phyloP scores from a whole-genome alignment of 2,888 invertebrate species.

The Xestobium rufovillosum region DNA sequence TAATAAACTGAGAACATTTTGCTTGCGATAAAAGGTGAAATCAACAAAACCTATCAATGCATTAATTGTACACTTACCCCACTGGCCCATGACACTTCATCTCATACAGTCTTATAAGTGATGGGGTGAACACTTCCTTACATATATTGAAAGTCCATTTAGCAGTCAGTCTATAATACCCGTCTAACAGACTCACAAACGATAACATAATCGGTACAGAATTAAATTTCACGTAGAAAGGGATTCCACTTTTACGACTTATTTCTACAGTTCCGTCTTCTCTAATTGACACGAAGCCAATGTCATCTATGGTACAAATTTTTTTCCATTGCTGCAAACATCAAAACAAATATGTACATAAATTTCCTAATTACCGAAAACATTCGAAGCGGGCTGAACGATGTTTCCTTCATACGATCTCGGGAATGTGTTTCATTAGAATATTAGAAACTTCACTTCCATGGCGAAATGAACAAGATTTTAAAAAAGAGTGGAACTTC shows the following conservation, averaged over 20 bases:
- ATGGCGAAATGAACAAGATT: too few species aligned
- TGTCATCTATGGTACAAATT: conserved; percentile 73
- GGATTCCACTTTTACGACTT: conserved; percentile 68
- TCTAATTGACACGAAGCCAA: conserved; percentile 73
- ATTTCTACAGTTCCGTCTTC: conserved; percentile 67
- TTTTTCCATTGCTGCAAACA: conserved; percentile 58
- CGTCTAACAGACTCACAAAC: conserved; percentile 75
- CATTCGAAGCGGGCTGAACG: too few species aligned
- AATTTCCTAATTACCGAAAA: neutral
- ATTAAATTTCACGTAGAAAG: conserved; percentile 64
- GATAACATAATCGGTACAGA: conserved; percentile 61
- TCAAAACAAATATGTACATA: too few species aligned
- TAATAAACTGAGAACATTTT: too few species aligned
- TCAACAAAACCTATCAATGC: too few species aligned
- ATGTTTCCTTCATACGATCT: too few species aligned
- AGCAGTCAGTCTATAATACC: conserved; percentile 77
- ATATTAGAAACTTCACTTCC: too few species aligned
- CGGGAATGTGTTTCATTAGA: too few species aligned
- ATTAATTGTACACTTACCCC: conserved; percentile 59
- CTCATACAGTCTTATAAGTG: conserved; percentile 60
- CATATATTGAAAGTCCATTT: conserved; percentile 91
- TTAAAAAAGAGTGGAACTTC: too few species aligned
- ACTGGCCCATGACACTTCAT: conserved; percentile 86
- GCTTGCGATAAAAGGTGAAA: too few species aligned
- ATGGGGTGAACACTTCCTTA: conserved; percentile 72